Percentiles rank a stretch among this genome's conserved stretches.
phyloP scores from a whole-genome alignment of 2,888 invertebrate species.

The Empis livida region DNA sequence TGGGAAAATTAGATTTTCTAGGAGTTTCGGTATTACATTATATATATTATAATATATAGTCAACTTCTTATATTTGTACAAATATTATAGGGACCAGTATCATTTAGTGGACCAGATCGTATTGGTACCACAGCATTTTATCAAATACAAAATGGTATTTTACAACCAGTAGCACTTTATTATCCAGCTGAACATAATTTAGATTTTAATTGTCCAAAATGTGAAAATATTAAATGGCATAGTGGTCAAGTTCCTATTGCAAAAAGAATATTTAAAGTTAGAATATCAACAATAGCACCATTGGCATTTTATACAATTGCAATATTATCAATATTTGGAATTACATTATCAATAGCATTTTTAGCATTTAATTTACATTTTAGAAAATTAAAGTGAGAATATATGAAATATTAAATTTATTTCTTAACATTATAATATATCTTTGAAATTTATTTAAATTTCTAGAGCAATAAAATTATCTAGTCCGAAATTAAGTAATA shows the following conservation, averaged over 20 bases:
- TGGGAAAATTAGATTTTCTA: constrained; percentile 61
- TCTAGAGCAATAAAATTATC: constrained; percentile 79
- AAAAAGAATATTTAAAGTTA: constrained; percentile 55
- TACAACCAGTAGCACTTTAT: constrained; percentile 60
- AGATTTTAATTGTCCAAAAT: constrained; percentile 57
- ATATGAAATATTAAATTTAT: no score
- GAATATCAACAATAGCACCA: constrained; percentile 64
- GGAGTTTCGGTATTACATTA: constrained; percentile 68
- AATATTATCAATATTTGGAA: constrained; percentile 59
- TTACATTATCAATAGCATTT: constrained; percentile 59
- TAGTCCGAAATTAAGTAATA: constrained; percentile 83
- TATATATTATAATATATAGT: no score
- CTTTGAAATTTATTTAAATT: background rate
- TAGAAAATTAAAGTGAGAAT: constrained; percentile 60
- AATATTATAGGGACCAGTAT: constrained; percentile 67
- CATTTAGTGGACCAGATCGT: constrained; percentile 78
- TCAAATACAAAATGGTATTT: constrained; percentile 71
- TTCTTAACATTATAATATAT: background rate
- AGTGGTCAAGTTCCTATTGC: constrained; percentile 72
- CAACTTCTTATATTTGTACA: constrained; percentile 1
- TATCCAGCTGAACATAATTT: constrained; percentile 47
- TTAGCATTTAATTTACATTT: constrained; percentile 73
- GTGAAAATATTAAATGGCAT: constrained; percentile 55
- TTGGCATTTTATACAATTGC: constrained; percentile 62
- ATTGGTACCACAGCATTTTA: constrained; percentile 77